Base-by-base conservation (phyloP, 1,140 invertebrate species). In the Hirudo medicinalis region DNA sequence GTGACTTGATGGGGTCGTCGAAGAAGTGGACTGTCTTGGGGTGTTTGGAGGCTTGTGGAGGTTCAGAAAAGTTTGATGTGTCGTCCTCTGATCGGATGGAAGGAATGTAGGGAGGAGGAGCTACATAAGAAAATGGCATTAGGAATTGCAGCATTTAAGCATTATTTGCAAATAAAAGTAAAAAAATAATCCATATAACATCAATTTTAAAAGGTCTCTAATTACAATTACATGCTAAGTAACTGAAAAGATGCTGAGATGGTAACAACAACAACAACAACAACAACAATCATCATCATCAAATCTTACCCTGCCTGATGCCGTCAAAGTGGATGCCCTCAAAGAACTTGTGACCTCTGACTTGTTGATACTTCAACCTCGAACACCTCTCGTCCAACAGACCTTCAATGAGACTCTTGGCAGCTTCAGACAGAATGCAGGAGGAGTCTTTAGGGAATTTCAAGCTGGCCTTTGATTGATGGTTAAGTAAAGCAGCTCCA, bases 21-120 rank as follows among this genome's bases (percentile, higher is more conserved):
- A 22, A 25, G 57, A 63, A 63, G 20, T 63, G 57, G 29, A 63
- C 57, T 13, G 57, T 25, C 57, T 63, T 63, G 3, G 22, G 22
- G 1, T 22, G 3, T 15, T 22, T 32, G 22, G 57, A 22, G 22
- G 29, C 57, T 63, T 22, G 57, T 63, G 73, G 43, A 67, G 67
- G 71, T 29, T 74, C 73, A 19, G 97, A 94, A 85, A 99, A 99
- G 84, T 99, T 95, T 77, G 91, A 90, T 0, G 96, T 97, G 80
- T 99, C 97, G 82, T 97, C 94, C 82, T 99, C 96, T 66, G 94
- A 89, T 4, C 86, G 86, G 22, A 99, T 84, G 78, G 97, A 94
- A 25, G 96, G 95, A 20, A 98, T 92, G 43, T 98, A 92, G 4
- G 97, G 96, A 8, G 96, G 94, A 55, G 78, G 75, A 80, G 77